Evolutionary conservation across 2,113 vertebrate genomes (phyloP), one percentile per base, ranked within the genome.

Genomic region (Pterocles orientalis): DNA sequence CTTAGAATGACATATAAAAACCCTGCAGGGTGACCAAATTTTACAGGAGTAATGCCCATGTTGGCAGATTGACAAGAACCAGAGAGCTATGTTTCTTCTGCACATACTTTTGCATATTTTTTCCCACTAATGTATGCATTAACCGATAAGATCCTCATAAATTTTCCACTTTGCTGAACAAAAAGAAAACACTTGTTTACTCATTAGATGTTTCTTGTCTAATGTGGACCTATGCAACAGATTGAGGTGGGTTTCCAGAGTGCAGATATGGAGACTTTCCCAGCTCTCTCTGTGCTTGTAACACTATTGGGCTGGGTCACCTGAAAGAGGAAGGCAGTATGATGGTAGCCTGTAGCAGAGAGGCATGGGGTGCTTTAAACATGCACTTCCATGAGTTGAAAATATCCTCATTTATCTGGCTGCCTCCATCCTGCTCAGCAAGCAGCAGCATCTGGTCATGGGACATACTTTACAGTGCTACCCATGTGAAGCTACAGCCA

Each of bases 1-100:
- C 66, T 92, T 87, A 70, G 50, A 23, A 79, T 82, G 73, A 77
- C 75, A 94, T 33, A 76, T 80, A 92, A 94, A 92, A 95, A 48
- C 70, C 26, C 92, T 89, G 58, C 70, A 91, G 83, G 90, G 57
- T 95, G 77, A 72, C 64, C n/a, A 79, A 13, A 91, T 31, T 82
- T 92, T 79, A 60, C 77, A 87, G 80, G 53, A 82, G 62, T 90
- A 66, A 90, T 83, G 82, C 82, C 71, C 58, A 9, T 54, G n/a
- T 28, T 94, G 77, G 73, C 58, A 92, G 54, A 57, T 85, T 91
- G 86, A 87, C 81, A 96, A 85, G 73, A 88, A 60, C 26, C 48
- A 78, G 56, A 54, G 31, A 45, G 10, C 60, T 83, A 18, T 33
- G 28, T 75, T 87, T 92, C 86, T 89, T 94, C 53, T 78, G 60